Conservation (phyloP, 2,797 vertebrate species). For the Crocidura indochinensis region DNA sequence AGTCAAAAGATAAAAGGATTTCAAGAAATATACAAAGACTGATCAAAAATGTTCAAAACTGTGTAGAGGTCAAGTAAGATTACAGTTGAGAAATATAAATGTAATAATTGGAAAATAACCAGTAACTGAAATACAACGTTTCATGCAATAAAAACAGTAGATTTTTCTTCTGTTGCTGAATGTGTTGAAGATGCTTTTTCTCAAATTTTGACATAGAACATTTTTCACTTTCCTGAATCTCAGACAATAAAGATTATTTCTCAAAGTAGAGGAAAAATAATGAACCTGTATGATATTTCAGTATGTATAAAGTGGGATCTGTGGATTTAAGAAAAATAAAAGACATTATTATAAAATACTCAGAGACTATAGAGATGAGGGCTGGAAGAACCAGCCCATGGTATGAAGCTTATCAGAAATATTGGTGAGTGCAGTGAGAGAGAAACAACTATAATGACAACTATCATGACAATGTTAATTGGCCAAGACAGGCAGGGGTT, state of each 20-base stretch:
- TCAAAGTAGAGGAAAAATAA: not conserved
- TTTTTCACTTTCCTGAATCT: constrained; percentile 24
- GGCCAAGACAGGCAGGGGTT: no score
- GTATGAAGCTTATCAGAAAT: no score
- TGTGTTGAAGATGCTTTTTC: not conserved
- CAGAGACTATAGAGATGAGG: no score
- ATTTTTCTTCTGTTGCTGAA: constrained; percentile 14
- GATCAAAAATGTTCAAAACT: not conserved
- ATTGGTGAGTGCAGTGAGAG: no score
- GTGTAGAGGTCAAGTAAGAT: not conserved
- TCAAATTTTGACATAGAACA: constrained; percentile 23
- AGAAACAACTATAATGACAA: no score
- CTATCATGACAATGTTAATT: no score
- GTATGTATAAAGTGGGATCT: not conserved
- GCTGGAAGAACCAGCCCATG: no score
- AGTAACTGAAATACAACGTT: not conserved
- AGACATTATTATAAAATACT: no score
- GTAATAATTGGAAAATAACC: not conserved
- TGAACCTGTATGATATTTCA: not conserved
- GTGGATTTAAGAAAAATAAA: no score
- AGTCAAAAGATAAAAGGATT: not conserved
- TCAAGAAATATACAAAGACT: not conserved
- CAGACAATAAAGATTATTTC: constrained; percentile 11
- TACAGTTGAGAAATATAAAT: constrained; percentile 14
- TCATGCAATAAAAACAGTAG: not conserved